Evolutionary conservation across 2,888 invertebrate species (phyloP).

Genomic region (Xestoiulus laeticollis): DNA sequence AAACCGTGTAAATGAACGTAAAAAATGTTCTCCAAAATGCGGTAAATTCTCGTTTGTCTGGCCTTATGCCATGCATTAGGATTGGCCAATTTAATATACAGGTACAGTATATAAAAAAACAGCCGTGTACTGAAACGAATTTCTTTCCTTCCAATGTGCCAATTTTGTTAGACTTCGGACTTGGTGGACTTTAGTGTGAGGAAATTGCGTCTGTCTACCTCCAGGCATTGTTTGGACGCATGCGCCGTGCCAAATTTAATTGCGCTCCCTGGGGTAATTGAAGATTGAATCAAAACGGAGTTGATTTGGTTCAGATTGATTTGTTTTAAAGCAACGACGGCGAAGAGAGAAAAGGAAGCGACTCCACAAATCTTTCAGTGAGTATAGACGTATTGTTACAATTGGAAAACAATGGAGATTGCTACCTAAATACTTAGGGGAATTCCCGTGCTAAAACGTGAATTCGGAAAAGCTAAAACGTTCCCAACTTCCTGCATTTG

Average conservation of each 20-base stretch:
- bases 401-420: constrained; percentile 28
- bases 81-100: no score
- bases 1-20: no score
- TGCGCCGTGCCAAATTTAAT: constrained; percentile 39
- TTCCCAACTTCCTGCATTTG: background rate
- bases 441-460: background rate
- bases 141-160: background rate
- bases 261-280: constrained; percentile 42
- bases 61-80: no score
- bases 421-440: background rate
- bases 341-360: constrained; percentile 25
- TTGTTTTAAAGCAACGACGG: constrained; percentile 44
- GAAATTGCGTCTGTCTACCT: background rate
- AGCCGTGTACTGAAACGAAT: background rate
- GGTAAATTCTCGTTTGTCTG: no score
- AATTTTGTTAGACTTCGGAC: background rate
- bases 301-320: constrained; percentile 48
- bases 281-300: constrained; percentile 46
- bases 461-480: background rate
- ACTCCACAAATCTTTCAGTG: background rate
- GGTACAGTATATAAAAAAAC: no score
- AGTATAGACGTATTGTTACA: background rate
- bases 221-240: background rate
- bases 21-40: no score
- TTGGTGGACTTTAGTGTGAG: background rate